These are phyloP conservation scores for Amblyteles armatorius DNA, from an alignment of 2,888 invertebrate genomes.

Conservation along the genomic window DNA sequence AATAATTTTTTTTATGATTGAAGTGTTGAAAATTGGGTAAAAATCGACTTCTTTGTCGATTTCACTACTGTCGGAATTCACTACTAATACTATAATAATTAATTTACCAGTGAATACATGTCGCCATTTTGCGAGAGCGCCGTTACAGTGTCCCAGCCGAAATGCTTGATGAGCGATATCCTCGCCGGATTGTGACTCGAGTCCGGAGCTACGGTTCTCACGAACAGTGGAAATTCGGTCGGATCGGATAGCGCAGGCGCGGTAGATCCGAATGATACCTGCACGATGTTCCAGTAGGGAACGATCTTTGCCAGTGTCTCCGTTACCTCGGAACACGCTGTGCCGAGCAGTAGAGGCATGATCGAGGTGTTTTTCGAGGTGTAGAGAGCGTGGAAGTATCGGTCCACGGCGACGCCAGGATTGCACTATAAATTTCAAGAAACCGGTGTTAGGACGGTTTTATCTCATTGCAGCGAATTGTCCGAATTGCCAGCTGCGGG, in stretches of 20 bases:
- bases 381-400: conserved; percentile 96
- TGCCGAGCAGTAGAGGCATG: conserved; percentile 94
- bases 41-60: too few species aligned
- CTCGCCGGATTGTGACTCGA: conserved; percentile 95
- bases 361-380: conserved; percentile 89
- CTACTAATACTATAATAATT: not conserved
- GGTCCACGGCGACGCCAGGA: conserved; percentile 95
- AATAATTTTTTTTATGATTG: too few species aligned
- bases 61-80: too few species aligned
- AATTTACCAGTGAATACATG: conserved; percentile 90
- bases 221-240: conserved; percentile 95
- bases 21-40: too few species aligned
- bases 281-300: conserved; percentile 96
- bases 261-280: conserved; percentile 96
- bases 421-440: conserved; percentile 90
- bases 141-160: conserved; percentile 95
- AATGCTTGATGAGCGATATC: conserved; percentile 92
- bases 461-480: not conserved
- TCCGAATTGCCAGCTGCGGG: conserved; percentile 13
- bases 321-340: conserved; percentile 96
- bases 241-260: conserved; percentile 96
- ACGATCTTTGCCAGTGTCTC: conserved; percentile 96
- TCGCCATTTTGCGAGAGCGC: conserved; percentile 95
- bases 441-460: not conserved
- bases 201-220: conserved; percentile 95